phyloP scores from a whole-genome alignment of 1,140 invertebrate genomes.

The Habropoda laboriosa region DNA sequence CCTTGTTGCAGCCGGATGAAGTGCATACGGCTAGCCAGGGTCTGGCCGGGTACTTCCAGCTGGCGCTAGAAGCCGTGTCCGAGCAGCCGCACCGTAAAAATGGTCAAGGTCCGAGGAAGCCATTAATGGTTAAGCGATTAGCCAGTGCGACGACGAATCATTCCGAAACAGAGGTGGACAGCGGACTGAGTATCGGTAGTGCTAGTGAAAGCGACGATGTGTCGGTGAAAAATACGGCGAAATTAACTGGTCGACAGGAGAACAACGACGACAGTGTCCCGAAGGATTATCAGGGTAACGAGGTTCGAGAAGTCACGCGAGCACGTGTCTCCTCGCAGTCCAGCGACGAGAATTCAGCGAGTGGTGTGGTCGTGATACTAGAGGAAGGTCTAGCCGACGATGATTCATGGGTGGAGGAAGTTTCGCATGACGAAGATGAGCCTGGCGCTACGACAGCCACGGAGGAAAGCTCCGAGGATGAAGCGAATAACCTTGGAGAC shows the following conservation, averaged over 20 bases:
- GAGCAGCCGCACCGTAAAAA: slow-evolving; percentile 70
- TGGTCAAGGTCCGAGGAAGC: slow-evolving; percentile 72
- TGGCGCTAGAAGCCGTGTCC: slow-evolving; percentile 74
- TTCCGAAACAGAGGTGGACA: slow-evolving; percentile 75
- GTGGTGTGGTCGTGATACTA: slow-evolving; percentile 85
- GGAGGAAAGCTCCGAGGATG: slow-evolving; percentile 83
- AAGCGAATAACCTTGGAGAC: slow-evolving; percentile 81
- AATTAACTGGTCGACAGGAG: slow-evolving; percentile 16
- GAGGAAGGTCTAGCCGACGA: slow-evolving; percentile 93
- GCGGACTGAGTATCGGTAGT: slow-evolving; percentile 77
- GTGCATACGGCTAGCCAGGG: slow-evolving; percentile 70
- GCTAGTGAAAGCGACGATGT: slow-evolving; percentile 79
- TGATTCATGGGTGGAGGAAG: slow-evolving; percentile 93
- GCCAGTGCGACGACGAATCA: slow-evolving; percentile 55
- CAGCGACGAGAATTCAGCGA: slow-evolving; percentile 66
- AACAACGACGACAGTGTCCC: slow-evolving; percentile 43
- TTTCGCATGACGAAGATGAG: slow-evolving; percentile 88
- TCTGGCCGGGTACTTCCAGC: slow-evolving; percentile 78
- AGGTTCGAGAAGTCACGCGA: slow-evolving; percentile 33
- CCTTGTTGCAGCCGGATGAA: slow-evolving; percentile 82
- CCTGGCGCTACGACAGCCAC: slow-evolving; percentile 79
- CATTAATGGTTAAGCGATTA: slow-evolving; percentile 61
- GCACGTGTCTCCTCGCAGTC: slow-evolving; percentile 56
- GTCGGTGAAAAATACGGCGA: slow-evolving; percentile 69
- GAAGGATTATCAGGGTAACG: slow-evolving; percentile 36